phyloP scores from a whole-genome alignment of 1,140 invertebrate genomes.

The Muscidifurax raptorellus region DNA sequence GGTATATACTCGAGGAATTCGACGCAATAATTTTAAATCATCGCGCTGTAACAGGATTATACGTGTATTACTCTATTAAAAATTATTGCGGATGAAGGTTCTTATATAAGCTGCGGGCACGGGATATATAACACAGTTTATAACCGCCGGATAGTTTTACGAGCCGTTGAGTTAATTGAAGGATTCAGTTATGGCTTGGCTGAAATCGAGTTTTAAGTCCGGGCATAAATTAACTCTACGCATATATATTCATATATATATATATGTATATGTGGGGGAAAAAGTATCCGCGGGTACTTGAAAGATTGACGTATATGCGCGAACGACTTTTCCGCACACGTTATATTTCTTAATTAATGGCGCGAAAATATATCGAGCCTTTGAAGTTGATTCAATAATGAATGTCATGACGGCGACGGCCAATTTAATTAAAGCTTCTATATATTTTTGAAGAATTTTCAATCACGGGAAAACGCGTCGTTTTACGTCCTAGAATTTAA shows the following conservation, averaged over 20 bases:
- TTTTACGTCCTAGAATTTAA: background rate
- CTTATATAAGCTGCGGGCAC: too few species aligned
- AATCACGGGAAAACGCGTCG: background rate
- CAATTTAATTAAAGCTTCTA: background rate
- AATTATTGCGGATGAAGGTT: too few species aligned
- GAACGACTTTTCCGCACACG: background rate
- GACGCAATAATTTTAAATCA: too few species aligned
- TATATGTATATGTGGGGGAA: too few species aligned
- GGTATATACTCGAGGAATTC: background rate
- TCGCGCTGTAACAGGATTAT: too few species aligned
- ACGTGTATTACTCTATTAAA: too few species aligned
- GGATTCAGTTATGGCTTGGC: background rate
- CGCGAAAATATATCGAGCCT: too few species aligned
- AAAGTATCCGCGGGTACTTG: too few species aligned
- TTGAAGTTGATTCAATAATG: background rate
- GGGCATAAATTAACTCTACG: too few species aligned
- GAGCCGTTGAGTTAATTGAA: constrained; percentile 24
- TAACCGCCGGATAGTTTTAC: background rate
- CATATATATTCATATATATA: too few species aligned
- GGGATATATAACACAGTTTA: background rate
- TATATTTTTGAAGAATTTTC: background rate
- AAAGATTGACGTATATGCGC: background rate
- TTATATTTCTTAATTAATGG: too few species aligned
- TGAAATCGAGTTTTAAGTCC: constrained; percentile 1
- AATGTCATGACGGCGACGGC: background rate